Evolutionary conservation across 2,113 vertebrate species (phyloP).

Genomic region (Tricholaema leucomelas): DNA sequence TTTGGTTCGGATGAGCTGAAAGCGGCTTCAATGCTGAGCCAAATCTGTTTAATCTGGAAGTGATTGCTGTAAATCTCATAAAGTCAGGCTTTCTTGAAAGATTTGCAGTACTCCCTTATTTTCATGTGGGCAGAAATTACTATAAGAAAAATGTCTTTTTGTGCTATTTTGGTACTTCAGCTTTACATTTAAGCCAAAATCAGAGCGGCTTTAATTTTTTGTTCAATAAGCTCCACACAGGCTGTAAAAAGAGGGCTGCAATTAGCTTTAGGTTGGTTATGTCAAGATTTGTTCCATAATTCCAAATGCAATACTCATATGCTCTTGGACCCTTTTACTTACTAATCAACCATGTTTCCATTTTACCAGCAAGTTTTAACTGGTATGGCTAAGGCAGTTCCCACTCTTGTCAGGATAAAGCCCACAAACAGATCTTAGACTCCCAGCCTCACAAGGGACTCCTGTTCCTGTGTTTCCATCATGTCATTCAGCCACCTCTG

Average conservation of each 20-base stretch:
- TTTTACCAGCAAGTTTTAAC: neutral
- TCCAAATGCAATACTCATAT: neutral
- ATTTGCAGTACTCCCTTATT: slow-evolving; percentile 37
- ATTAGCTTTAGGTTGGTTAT: neutral
- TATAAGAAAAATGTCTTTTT: slow-evolving; percentile 3
- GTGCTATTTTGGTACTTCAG: slow-evolving; percentile 15
- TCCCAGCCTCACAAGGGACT: too few species aligned
- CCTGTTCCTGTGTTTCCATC: neutral
- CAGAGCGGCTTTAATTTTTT: neutral
- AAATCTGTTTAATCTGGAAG: slow-evolving; percentile 50
- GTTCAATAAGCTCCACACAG: neutral
- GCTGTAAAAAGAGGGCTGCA: neutral
- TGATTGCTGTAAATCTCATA: slow-evolving; percentile 22
- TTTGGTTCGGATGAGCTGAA: neutral
- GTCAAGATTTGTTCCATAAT: neutral
- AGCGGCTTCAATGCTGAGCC: neutral
- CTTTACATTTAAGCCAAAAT: neutral
- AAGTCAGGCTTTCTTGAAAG: slow-evolving; percentile 21
- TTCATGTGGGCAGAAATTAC: slow-evolving; percentile 35
- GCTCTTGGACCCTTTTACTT: neutral
- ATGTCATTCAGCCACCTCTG: neutral
- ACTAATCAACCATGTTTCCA: neutral
- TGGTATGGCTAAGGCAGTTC: too few species aligned
- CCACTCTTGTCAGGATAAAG: too few species aligned
- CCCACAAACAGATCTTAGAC: too few species aligned